Evolutionary conservation across 1,140 invertebrate genomes (phyloP), one percentile per base, ranked within the genome.

Genomic region (Fopius arisanus): DNA sequence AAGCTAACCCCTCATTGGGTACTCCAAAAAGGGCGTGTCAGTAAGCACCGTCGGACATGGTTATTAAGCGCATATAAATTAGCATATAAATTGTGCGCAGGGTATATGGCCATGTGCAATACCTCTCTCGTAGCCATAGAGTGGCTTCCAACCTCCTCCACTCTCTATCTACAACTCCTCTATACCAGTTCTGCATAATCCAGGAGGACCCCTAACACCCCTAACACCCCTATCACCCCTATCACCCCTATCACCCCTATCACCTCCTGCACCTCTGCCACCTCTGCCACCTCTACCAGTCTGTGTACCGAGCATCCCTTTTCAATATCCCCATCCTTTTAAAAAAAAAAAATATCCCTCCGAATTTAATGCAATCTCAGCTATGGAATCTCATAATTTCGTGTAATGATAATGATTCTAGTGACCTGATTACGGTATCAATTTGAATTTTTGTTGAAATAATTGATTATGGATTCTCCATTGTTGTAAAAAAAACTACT

Each of bases 21-120:
- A 23, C 54, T 59, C 59, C 28, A 41, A 67, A 66, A 79, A 83
- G 83, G 85, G 81, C 83, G 85, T 86, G 85, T 83, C 85, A 80
- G 84, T 87, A 85, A 86, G 82, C 82, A 84, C 81, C 83, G 85
- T 84, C 79, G 83, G 85, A 87, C 85, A 87, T 88, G 83, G 85
- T 87, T 88, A 88, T 87, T 87, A 87, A 87, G 82, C 86, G 86
- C 83, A 87, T 87, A 87, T 87, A 87, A 87, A 88, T 88, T 88
- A 87, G 85, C 87, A 88, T 87, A 88, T 87, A 87, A 88, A 88
- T 88, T 88, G 86, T 86, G 77, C 82, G 72, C 77, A 77, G 73
- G 62, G 70, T 74, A 75, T 77, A 59, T 4, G 7, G 73, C 75
- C 70, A 43, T 76, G 66, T 28, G 75, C 68, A 75, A 37, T 37